Percentiles rank a stretch among this genome's conserved stretches.
Conservation (phyloP, 2,797 vertebrate species). For the Choloepus didactylus region DNA sequence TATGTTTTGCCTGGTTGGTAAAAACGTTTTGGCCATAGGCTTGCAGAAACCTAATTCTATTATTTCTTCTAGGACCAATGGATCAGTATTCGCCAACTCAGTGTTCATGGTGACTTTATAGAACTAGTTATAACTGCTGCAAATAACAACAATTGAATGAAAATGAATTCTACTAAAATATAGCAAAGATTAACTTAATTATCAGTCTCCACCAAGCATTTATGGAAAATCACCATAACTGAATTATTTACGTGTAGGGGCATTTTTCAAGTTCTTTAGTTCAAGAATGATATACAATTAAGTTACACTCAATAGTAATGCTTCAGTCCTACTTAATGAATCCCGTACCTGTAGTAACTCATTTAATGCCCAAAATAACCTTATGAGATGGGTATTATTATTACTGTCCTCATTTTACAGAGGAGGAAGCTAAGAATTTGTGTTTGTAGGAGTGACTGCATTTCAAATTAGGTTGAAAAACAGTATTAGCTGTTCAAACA, state of each 20-base stretch:
- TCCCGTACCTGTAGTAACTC: not conserved
- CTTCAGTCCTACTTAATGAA: constrained; percentile 22
- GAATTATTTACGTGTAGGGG: constrained; percentile 12
- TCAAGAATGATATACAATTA: constrained; percentile 45
- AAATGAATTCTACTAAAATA: constrained; percentile 54
- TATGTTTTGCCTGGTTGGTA: too few species aligned
- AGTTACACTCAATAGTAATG: not conserved
- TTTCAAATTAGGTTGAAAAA: constrained; percentile 55
- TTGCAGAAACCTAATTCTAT: too few species aligned
- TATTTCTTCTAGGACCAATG: too few species aligned
- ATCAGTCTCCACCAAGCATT: not conserved
- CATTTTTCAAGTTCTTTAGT: not conserved
- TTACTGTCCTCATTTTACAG: not conserved
- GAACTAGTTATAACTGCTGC: too few species aligned
- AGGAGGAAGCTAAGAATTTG: not conserved
- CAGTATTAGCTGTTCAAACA: not conserved
- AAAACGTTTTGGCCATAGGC: too few species aligned
- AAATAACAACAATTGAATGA: too few species aligned
- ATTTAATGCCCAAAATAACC: constrained; percentile 17
- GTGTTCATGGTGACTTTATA: too few species aligned
- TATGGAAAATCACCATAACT: constrained; percentile 19
- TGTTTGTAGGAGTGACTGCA: not conserved
- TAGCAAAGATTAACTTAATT: constrained; percentile 39
- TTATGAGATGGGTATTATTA: not conserved
- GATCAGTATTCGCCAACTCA: too few species aligned